Conservation (phyloP, 2,113 vertebrate species). For the Ptilonorhynchus violaceus region DNA sequence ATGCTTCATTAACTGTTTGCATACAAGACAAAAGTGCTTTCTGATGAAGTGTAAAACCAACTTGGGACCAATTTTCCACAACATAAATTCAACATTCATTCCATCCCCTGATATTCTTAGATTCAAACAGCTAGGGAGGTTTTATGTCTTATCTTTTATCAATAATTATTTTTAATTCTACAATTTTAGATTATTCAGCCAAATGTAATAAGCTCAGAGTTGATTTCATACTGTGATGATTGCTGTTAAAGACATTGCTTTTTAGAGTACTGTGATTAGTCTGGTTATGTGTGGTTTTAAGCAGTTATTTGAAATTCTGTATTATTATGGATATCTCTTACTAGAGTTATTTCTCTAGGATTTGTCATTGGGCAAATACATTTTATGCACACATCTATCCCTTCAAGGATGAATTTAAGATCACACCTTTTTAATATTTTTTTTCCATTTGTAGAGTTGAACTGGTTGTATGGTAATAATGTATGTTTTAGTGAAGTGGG, state of each 20-base stretch:
- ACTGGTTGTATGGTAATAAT: neutral
- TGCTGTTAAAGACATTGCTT: constrained; percentile 25
- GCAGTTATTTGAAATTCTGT: neutral
- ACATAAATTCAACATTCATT: constrained; percentile 81
- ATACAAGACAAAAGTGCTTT: constrained; percentile 81
- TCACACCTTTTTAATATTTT: neutral
- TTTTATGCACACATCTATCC: neutral
- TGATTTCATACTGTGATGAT: constrained; percentile 36
- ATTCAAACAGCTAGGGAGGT: constrained; percentile 56
- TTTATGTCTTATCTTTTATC: constrained; percentile 60
- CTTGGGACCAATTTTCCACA: constrained; percentile 85
- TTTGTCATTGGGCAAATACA: neutral
- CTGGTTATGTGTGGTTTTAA: neutral
- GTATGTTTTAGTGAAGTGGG: neutral
- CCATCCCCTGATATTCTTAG: constrained; percentile 69
- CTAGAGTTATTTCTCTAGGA: neutral
- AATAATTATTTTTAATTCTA: constrained; percentile 67
- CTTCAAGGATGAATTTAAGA: neutral
- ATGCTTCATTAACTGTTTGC: constrained; percentile 84
- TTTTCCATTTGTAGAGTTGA: neutral
- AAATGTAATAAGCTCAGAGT: constrained; percentile 31
- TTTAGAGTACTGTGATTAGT: neutral
- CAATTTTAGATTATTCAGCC: constrained; percentile 43
- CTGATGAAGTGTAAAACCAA: constrained; percentile 83
- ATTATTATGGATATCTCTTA: neutral